phyloP scores from a whole-genome alignment of 2,888 invertebrate species.

The Teleiodes luculella region DNA sequence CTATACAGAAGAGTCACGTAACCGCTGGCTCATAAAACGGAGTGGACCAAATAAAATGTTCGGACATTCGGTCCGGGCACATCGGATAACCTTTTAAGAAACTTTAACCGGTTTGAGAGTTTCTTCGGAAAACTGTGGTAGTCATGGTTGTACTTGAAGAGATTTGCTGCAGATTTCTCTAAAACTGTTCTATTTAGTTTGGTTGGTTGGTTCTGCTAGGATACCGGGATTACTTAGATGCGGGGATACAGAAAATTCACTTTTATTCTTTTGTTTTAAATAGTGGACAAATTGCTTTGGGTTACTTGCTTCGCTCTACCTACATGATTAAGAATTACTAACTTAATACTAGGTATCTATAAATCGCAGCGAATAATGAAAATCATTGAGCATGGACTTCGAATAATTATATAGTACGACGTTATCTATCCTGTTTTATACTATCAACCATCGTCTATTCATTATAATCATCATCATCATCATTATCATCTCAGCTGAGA shows the following conservation, averaged over 20 bases:
- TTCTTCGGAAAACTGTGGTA: not conserved
- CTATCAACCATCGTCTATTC: too few species aligned
- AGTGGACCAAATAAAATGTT: constrained; percentile 9
- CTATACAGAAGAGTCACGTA: constrained; percentile 14
- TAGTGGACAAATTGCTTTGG: too few species aligned
- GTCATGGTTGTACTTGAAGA: not conserved
- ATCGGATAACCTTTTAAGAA: constrained; percentile 48
- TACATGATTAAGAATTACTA: too few species aligned
- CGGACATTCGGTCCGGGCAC: constrained; percentile 22
- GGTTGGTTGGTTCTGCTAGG: not conserved
- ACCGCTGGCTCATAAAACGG: constrained; percentile 8
- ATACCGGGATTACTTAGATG: not conserved
- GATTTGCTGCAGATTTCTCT: not conserved
- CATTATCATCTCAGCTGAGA: too few species aligned
- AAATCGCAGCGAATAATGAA: too few species aligned
- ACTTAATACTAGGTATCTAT: too few species aligned
- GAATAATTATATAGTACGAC: too few species aligned
- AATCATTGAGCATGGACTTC: too few species aligned
- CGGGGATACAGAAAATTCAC: not conserved
- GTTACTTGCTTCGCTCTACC: too few species aligned
- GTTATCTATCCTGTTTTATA: too few species aligned
- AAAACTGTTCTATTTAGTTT: not conserved
- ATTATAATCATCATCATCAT: too few species aligned
- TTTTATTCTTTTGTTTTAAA: too few species aligned
- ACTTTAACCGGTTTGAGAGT: constrained; percentile 24